Evolutionary conservation across 1,140 invertebrate species (phyloP), one percentile per base, ranked within the genome.

Genomic region (Magallana gigas): DNA sequence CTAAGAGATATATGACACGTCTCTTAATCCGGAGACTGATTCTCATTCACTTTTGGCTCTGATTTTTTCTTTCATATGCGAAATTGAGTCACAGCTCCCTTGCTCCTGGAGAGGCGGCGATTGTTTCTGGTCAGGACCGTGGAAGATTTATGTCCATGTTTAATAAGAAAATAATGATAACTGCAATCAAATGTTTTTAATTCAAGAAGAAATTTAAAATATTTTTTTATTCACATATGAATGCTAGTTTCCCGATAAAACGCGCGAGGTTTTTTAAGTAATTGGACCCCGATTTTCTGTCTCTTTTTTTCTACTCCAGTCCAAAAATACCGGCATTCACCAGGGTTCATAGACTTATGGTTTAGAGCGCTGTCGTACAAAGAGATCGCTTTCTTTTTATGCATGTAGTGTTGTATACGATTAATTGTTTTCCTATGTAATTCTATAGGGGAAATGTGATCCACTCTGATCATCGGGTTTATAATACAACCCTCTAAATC

Each of bases 361-460:
- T 76, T 76, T 12, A 11, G 68, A 76, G 12, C 68, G 23, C 23
- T 18, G 36, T 29, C 23, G 14, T 64, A 76, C 36, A 29, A 29
- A 76, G 68, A 29, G 36, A 23, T 29, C 68, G 68, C 7, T 76
- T 18, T 76, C 68, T 76, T 11, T 23, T 76, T 76, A 76, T 76
- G 68, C 68, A 76, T 76, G 68, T 76, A 76, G 23, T 76, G 68
- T 23, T 76, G 68, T 76, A 76, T 76, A 29, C 68, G 12, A 76
- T 76, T 76, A 76, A 76, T 76, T 76, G 68, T 76, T 76, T 76
- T 76, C 23, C 68, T 76, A 76, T 76, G 68, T 76, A 76, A 76
- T 76, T 76, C 68, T 76, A 29, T 76, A 76, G 9, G 14, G 6
- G 68, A 76, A 76, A 76, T 76, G 68, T 76, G 68, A 76, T 76